Conservation (phyloP, 2,888 invertebrate genomes). For the Pollenia amentaria region DNA sequence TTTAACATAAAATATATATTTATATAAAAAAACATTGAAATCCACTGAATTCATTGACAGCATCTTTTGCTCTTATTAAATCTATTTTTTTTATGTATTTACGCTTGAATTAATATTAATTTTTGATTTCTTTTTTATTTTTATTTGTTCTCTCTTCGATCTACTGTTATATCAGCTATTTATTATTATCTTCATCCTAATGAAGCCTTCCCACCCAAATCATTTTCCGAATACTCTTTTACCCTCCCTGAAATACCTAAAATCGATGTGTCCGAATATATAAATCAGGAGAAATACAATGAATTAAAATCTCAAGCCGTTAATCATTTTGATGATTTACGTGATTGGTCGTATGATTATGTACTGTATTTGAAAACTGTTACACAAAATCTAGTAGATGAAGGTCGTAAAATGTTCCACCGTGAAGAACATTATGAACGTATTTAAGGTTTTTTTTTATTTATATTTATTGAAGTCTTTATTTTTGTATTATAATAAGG, state of each 20-base stretch:
- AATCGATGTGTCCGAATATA: slow-evolving; percentile 79
- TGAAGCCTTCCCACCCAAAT: slow-evolving; percentile 83
- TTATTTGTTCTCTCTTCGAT: slow-evolving; percentile 72
- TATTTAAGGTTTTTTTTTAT: slow-evolving; percentile 75
- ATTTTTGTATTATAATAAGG: slow-evolving; percentile 9
- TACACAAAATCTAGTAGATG: slow-evolving; percentile 86
- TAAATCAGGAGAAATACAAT: slow-evolving; percentile 79
- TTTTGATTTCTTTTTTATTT: slow-evolving; percentile 46
- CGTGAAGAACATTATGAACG: slow-evolving; percentile 80
- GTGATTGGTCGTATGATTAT: slow-evolving; percentile 83
- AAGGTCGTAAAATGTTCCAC: slow-evolving; percentile 84
- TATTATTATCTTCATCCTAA: slow-evolving; percentile 84
- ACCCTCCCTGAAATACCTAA: slow-evolving; percentile 81
- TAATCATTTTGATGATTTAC: slow-evolving; percentile 85
- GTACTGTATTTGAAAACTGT: slow-evolving; percentile 85
- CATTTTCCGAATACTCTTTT: slow-evolving; percentile 79
- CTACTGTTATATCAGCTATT: slow-evolving; percentile 78
- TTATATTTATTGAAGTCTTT: slow-evolving; percentile 8
- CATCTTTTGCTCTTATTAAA: background rate
- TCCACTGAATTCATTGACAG: slow-evolving; percentile 43
- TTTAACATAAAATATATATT: background rate
- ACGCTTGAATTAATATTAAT: slow-evolving; percentile 12
- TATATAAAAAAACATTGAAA: slow-evolving; percentile 5
- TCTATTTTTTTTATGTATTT: background rate
- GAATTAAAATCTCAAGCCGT: slow-evolving; percentile 85